These are phyloP conservation scores for Boulengeromyrus knoepffleri DNA, from an alignment of 2,113 vertebrate species.

Conservation along the genomic window DNA sequence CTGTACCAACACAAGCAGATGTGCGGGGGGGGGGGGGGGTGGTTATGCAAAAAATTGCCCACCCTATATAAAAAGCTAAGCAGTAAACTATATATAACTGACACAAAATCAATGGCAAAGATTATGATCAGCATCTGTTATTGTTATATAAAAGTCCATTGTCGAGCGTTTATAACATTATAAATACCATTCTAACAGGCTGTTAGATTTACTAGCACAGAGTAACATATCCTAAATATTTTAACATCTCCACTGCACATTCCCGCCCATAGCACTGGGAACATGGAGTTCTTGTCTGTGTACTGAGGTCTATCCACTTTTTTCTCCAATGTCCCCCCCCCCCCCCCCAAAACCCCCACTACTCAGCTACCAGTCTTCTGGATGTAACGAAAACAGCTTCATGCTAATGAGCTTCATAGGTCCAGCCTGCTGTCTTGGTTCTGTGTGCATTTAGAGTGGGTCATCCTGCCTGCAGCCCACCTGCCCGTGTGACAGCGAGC, in stretches of 20 bases:
- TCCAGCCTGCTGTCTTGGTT: conserved; percentile 65
- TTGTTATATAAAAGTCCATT: not conserved
- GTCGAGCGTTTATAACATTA: not conserved
- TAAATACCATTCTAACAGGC: not conserved
- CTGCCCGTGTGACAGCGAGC: conserved; percentile 57
- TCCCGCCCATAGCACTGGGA: not conserved
- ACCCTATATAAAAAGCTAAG: not conserved
- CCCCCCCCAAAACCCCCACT: not conserved
- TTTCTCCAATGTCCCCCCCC: not conserved
- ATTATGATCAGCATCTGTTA: not conserved
- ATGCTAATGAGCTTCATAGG: conserved; percentile 64
- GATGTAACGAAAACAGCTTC: conserved; percentile 46
- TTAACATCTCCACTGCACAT: not conserved
- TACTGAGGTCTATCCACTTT: not conserved
- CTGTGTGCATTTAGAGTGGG: conserved; percentile 71
- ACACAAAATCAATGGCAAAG: not conserved
- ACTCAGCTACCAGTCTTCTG: conserved; percentile 27
- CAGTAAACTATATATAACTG: not conserved
- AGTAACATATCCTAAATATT: not conserved
- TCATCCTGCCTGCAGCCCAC: conserved; percentile 61
- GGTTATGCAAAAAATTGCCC: not conserved
- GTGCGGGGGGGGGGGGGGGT: not conserved
- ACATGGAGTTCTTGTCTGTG: not conserved
- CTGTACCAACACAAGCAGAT: not conserved
- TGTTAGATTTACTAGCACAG: not conserved